A percentile compares a stretch with the other conserved stretches of the same genome.
phyloP scores from a whole-genome alignment of 1,140 invertebrate genomes.

The Wasmannia auropunctata region DNA sequence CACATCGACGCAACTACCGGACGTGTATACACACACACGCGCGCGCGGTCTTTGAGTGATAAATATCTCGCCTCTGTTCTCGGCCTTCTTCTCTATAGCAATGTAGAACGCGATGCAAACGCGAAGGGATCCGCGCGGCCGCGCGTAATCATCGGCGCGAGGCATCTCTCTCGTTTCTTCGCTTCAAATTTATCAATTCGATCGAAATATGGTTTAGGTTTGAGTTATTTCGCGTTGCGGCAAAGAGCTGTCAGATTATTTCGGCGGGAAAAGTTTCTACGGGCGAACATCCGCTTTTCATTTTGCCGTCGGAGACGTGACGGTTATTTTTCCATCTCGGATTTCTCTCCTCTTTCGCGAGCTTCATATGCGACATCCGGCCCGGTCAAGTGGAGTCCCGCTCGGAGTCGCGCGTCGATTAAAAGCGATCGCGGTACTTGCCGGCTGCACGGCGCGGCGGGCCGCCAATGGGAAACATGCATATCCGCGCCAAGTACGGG shows the following conservation, averaged over 20 bases:
- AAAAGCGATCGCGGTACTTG: constrained; percentile 56
- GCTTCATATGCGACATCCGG: constrained; percentile 38
- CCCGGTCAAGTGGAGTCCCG: constrained; percentile 48
- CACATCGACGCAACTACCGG: not conserved
- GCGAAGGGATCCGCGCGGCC: not conserved
- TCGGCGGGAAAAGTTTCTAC: not conserved
- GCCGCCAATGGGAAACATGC: not conserved
- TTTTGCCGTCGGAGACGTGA: not conserved
- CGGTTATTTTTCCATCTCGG: constrained; percentile 29
- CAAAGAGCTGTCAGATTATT: not conserved
- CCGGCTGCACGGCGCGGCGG: too few relatives aligned
- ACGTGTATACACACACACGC: not conserved
- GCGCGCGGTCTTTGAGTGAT: not conserved
- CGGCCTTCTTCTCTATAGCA: too few relatives aligned
- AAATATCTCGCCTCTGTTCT: constrained; percentile 30
- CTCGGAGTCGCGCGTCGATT: constrained; percentile 57
- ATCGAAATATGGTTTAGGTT: too few relatives aligned
- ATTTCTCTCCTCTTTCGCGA: constrained; percentile 51
- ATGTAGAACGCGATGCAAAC: constrained; percentile 16
- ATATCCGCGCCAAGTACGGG: constrained; percentile 14
- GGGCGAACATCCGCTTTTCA: constrained; percentile 22
- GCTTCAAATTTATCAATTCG: not conserved
- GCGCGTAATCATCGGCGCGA: not conserved
- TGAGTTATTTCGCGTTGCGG: not conserved
- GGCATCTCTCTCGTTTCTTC: not conserved